Evolutionary conservation across 2,113 vertebrate genomes (phyloP).

Genomic region (Indicator maculatus): DNA sequence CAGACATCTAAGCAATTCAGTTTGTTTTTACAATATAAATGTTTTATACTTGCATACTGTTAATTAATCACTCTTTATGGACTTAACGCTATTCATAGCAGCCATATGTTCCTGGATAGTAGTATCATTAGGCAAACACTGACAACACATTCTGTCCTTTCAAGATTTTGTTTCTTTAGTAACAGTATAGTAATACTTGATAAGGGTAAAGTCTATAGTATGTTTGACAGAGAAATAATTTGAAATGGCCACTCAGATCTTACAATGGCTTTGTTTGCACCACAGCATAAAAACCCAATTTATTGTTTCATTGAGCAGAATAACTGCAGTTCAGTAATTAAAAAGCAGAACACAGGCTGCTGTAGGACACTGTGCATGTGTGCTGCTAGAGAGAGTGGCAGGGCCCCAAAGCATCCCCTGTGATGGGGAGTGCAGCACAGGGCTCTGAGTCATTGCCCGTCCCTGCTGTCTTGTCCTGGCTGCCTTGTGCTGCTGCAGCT

Average conservation of each 20-base stretch:
- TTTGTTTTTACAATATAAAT: background rate
- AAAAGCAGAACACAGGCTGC: background rate
- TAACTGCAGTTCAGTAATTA: background rate
- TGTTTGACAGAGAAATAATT: background rate
- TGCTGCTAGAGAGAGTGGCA: background rate
- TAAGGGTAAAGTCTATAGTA: background rate
- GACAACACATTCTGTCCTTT: background rate
- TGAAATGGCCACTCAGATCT: background rate
- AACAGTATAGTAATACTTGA: background rate
- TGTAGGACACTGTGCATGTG: background rate
- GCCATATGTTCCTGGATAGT: background rate
- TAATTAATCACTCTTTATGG: background rate
- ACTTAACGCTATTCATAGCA: background rate
- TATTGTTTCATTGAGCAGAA: background rate
- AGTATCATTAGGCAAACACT: background rate
- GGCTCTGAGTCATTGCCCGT: background rate
- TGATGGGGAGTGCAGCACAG: no score
- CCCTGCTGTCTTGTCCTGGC: fast-evolving
- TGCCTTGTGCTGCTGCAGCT: background rate
- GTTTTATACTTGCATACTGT: background rate
- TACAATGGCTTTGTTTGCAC: background rate
- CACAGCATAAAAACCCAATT: background rate
- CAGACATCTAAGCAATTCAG: background rate
- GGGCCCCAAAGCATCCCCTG: background rate
- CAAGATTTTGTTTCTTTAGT: background rate